Evolutionary conservation across 2,888 invertebrate genomes (phyloP).

Genomic region (Mactromeris polynyma): DNA sequence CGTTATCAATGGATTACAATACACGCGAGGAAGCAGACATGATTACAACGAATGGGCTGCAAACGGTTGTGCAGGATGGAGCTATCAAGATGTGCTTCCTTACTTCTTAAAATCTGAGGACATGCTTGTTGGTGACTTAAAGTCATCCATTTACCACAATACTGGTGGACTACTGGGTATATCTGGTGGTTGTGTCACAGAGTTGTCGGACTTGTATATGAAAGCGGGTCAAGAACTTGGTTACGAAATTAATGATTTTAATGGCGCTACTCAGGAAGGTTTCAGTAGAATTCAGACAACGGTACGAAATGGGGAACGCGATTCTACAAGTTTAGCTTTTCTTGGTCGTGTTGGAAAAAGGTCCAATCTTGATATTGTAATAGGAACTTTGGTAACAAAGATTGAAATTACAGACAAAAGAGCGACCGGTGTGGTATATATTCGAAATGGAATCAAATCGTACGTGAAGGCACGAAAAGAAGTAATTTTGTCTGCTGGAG

Average conservation of each 20-base stretch:
- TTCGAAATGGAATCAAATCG: slow-evolving; percentile 15
- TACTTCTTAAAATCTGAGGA: slow-evolving; percentile 37
- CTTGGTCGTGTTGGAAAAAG: slow-evolving; percentile 34
- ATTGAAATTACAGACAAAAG: slow-evolving; percentile 18
- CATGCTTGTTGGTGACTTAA: slow-evolving; percentile 25
- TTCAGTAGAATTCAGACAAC: slow-evolving; percentile 27
- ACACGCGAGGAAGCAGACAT: slow-evolving; percentile 25
- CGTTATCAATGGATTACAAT: slow-evolving; percentile 23
- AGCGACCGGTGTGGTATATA: slow-evolving; percentile 8
- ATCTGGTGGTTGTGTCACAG: slow-evolving; percentile 22
- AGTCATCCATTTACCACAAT: slow-evolving; percentile 25
- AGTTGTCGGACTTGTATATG: slow-evolving; percentile 31
- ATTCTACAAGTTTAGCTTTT: slow-evolving; percentile 16
- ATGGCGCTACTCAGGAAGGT: slow-evolving; percentile 32
- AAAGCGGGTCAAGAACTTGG: slow-evolving; percentile 42
- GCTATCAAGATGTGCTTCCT: slow-evolving; percentile 37
- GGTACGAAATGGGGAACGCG: slow-evolving; percentile 23
- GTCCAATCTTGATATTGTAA: slow-evolving; percentile 35
- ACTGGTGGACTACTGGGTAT: slow-evolving; percentile 21
- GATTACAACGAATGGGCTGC: slow-evolving; percentile 36
- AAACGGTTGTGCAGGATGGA: slow-evolving; percentile 26
- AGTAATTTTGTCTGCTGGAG: slow-evolving; percentile 33
- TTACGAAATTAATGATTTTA: slow-evolving; percentile 25
- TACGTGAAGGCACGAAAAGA: slow-evolving; percentile 34
- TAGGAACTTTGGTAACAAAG: slow-evolving; percentile 26